Evolutionary conservation across 2,797 vertebrate genomes (phyloP), one percentile per base, ranked within the genome.

Genomic region (Brotula barbata): DNA sequence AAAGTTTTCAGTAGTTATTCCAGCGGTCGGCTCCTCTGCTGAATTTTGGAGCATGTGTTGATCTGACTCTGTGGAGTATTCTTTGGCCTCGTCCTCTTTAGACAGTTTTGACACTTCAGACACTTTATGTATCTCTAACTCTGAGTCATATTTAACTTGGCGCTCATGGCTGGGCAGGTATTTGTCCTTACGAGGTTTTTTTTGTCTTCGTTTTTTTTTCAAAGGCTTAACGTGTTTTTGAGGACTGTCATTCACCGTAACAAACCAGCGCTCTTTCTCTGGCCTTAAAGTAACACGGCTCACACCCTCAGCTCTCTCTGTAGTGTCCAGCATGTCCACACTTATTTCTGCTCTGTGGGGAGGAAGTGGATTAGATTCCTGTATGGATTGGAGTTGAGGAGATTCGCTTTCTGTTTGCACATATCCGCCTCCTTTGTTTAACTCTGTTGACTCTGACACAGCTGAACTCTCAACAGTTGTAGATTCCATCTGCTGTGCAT

Each of bases 251-350:
- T 89, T 86, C 48, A 92, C 78, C 2, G 90, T 92, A 65, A 93
- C 89, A 23, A 93, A 93, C 92, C 90, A 92, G 19, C 89, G 88
- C 73, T 93, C 91, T 36, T 85, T 92, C 66, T 92, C 89, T 47
- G 61, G 70, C 51, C 56, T 75, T 6, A 41, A 15, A 17, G 61
- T 8, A 11, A 28, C 19, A 5, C 22, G 21, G 31, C 33, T 58
- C 25, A 17, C 40, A 31, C 15, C 58, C 36, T 64, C 68, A 21
- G 56, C 43, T 60, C 16, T 19, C 21, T 71, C 74, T 58, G 68
- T 19, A 8, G 33, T 5, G 28, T 57, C 71, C 1, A 21, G 43
- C 42, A 68, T 63, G 2, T 33, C 67, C 42, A 40, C 43, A 39
- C 65, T 46, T 4, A 49, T 14, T 14, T 37, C 60, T 42, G 54